phyloP scores from a whole-genome alignment of 2,113 vertebrate genomes.

The Scophthalmus maximus region DNA sequence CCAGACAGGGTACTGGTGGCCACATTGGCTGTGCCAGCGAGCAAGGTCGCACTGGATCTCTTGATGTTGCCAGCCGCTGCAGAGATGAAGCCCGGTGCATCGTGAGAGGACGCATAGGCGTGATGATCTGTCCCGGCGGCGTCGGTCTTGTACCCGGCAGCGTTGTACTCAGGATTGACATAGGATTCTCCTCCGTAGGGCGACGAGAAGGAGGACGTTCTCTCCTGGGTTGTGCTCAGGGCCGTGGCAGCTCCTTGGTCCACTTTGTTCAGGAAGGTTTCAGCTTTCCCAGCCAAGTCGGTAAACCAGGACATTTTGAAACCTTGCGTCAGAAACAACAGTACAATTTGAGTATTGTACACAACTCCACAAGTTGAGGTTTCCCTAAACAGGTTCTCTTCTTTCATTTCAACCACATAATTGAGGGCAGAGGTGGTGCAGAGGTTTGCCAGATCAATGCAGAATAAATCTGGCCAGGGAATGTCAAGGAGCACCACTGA shows the following conservation, averaged over 20 bases:
- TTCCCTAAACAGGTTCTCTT: no score
- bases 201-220: slow-evolving; percentile 56
- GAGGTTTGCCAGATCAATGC: neutral
- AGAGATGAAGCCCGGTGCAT: slow-evolving; percentile 85
- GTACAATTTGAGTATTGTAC: neutral
- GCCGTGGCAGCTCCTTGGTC: slow-evolving; percentile 96
- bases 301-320: slow-evolving; percentile 93
- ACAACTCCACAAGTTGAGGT: neutral
- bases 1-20: slow-evolving; percentile 68
- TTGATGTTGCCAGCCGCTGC: slow-evolving; percentile 92
- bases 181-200: slow-evolving; percentile 66
- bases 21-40: slow-evolving; percentile 87
- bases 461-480: no score
- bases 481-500: no score
- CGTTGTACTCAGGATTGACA: slow-evolving; percentile 65
- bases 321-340: slow-evolving; percentile 32
- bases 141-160: slow-evolving; percentile 56
- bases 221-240: slow-evolving; percentile 80
- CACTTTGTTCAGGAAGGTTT: slow-evolving; percentile 94
- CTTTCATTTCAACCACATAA: no score
- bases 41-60: slow-evolving; percentile 86
- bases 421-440: neutral
- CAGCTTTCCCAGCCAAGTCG: slow-evolving; percentile 94
- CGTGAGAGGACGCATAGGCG: slow-evolving; percentile 52
- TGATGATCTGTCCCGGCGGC: slow-evolving; percentile 76